A percentile compares a stretch with the other conserved stretches of the same genome.
phyloP scores from a whole-genome alignment of 2,797 vertebrate genomes.

The Lacerta viridis region DNA sequence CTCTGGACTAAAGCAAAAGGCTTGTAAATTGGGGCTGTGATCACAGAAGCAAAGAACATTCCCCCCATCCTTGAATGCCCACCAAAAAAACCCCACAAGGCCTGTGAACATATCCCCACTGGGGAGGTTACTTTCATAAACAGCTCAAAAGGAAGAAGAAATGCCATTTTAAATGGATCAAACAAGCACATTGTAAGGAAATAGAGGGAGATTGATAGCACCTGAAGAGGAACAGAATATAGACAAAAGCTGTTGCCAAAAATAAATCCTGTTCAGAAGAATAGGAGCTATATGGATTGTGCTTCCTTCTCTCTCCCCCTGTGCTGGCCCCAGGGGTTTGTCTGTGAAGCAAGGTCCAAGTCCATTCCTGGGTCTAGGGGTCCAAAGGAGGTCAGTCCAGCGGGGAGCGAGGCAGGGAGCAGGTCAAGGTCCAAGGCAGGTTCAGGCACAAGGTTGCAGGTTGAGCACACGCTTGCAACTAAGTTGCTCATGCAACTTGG shows the following conservation, averaged over 20 bases:
- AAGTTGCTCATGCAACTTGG: too few species aligned
- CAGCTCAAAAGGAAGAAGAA: rapidly evolving
- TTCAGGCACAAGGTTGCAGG: too few species aligned
- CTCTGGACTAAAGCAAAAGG: background rate
- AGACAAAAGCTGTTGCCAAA: background rate
- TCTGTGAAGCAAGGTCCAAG: too few species aligned
- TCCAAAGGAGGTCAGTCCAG: too few species aligned
- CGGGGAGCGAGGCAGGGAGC: too few species aligned
- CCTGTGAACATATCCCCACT: rapidly evolving
- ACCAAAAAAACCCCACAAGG: background rate
- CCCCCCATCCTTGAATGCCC: background rate
- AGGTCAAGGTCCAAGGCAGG: too few species aligned
- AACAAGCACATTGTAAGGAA: background rate
- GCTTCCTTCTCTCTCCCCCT: too few species aligned
- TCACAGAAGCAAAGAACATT: background rate
- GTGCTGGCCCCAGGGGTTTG: too few species aligned
- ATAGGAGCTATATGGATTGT: background rate
- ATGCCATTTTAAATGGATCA: background rate
- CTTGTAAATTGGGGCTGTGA: background rate
- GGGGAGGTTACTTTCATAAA: background rate
- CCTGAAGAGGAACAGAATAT: background rate
- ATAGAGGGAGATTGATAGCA: background rate
- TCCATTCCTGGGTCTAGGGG: too few species aligned
- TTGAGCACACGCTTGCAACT: too few species aligned
- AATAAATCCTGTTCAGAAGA: background rate